Base-by-base conservation (phyloP, 2,113 vertebrate species). In the Chlamydotis undulata region DNA sequence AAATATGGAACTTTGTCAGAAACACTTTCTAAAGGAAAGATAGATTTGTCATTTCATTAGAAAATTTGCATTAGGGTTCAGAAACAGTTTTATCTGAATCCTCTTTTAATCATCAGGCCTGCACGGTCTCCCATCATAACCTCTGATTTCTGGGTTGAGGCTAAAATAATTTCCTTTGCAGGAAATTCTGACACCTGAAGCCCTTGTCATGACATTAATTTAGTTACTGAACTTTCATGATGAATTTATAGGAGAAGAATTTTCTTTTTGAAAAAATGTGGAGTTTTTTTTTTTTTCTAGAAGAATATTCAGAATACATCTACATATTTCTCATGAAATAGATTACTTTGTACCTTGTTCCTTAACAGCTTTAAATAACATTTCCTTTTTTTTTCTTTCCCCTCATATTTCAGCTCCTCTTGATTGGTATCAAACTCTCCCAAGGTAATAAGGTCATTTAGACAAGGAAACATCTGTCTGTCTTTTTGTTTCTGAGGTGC, bases 111-210 rank as follows among this genome's bases (percentile, higher is more conserved):
- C 85, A 93, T 78, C 77, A 92, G 26, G 67, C 33, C 60, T 74
- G 8, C 21, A 70, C 14, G 0, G 17, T 80, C 14, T 87, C 84
- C 19, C 23, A 37, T 84, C 61, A n/a, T 78, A 92, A 89, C 52
- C 71, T 97, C 69, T 39, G 50, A 89, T 94, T 94, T 71, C 28
- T 90, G 63, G 22, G n/a, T 70, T 65, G 69, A 97, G 78, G 75
- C 56, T 95, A 89, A 97, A 95, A 71, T 49, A 87, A 96, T 96
- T 95, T 94, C 41, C 65, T 74, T 73, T 88, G 19, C 55, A 91
- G 63, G 85, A 93, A 97, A 91, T 75, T 31, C 77, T 94, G 86
- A 90, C 83, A 96, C 70, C 78, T 89, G 88, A 95, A 93, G 80
- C 28, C 37, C 22, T 92, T 90, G 56, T 83, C 71, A 35, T 82